Conservation (phyloP, 1,140 invertebrate genomes). For the Drosophila sucinea region DNA sequence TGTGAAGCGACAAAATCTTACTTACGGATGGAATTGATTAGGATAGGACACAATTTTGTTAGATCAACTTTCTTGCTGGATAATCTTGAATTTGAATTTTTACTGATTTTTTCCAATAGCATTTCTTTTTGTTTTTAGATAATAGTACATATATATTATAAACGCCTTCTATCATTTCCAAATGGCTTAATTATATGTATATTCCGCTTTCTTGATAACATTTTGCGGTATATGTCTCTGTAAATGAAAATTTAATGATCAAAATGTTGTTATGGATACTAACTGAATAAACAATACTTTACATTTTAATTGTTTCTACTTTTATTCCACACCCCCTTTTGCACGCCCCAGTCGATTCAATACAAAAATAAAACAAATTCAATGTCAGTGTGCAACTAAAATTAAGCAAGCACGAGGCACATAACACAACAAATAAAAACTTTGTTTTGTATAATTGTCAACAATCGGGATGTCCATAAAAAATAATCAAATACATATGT, state of each 20-base stretch:
- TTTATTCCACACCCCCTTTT: neutral
- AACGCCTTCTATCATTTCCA: too few species aligned
- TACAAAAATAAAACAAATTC: constrained; percentile 10
- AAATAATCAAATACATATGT: neutral
- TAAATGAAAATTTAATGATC: neutral
- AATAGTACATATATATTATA: too few species aligned
- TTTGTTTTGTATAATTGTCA: neutral
- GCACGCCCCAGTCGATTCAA: neutral
- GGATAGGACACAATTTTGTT: too few species aligned
- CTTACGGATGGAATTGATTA: too few species aligned
- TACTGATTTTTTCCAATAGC: too few species aligned
- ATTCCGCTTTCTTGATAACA: too few species aligned
- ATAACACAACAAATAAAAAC: neutral
- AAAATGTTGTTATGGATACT: neutral
- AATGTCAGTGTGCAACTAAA: constrained; percentile 10
- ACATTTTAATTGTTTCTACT: neutral
- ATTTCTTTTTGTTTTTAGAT: too few species aligned
- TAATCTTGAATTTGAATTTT: too few species aligned
- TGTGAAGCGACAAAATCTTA: too few species aligned
- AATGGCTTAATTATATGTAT: too few species aligned
- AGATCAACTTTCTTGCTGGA: too few species aligned
- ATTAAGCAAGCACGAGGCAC: neutral
- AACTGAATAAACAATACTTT: neutral
- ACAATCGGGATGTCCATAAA: neutral
- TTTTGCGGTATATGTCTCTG: neutral